Evolutionary conservation across 30 jellyfish, hydroid and myxozoan genomes (phyloP).

Genomic region (Turritopsis dohrnii): DNA sequence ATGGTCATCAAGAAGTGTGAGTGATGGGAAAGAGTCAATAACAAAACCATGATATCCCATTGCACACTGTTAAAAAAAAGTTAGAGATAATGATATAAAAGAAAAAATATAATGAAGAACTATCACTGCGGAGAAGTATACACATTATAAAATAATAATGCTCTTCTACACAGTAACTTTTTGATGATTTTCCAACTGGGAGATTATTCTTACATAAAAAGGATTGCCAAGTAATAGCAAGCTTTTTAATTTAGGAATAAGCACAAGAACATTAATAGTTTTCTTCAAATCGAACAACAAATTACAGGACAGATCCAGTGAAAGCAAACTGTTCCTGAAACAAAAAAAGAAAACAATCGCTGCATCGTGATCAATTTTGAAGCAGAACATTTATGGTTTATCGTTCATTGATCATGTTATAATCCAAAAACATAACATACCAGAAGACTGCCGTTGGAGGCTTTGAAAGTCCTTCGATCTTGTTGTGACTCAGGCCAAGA

Average conservation of each 20-base stretch:
- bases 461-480: background rate
- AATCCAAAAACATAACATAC: background rate
- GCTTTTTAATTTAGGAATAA: background rate
- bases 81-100: background rate
- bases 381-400: too few relatives aligned
- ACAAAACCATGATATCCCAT: background rate
- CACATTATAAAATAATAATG: too few relatives aligned
- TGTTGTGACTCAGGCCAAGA: background rate
- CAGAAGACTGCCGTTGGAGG: background rate
- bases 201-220: background rate
- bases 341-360: background rate
- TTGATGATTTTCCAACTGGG: too few relatives aligned
- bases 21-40: background rate
- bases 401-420: background rate
- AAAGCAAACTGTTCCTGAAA: background rate
- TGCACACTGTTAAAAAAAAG: background rate
- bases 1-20: background rate
- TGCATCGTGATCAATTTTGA: background rate
- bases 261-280: background rate
- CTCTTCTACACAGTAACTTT: too few relatives aligned
- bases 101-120: background rate
- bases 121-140: too few relatives aligned
- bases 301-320: background rate
- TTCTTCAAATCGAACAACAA: background rate
- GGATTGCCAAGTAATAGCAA: background rate